Percentiles rank a stretch among this genome's conserved stretches.
Conservation (phyloP, 2,113 vertebrate species). For the Thryonomys swinderianus region DNA sequence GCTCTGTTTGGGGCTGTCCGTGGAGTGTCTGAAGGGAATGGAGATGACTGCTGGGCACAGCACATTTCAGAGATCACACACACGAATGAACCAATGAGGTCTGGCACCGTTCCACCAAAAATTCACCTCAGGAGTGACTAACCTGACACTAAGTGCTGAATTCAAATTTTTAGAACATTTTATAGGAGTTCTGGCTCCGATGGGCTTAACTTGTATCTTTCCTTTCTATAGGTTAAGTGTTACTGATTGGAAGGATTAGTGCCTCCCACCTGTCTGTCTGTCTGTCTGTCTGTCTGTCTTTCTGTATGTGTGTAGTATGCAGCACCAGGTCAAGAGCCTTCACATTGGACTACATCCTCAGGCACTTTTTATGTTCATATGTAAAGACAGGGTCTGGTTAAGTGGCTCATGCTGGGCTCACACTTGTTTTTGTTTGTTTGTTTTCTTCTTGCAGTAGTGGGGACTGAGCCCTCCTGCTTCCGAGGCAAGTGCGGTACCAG, state of each 20-base stretch:
- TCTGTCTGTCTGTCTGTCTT: neutral
- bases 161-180: constrained; percentile 87
- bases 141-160: constrained; percentile 84
- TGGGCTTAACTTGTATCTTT: constrained; percentile 93
- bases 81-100: constrained; percentile 93
- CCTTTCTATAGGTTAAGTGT: constrained; percentile 91
- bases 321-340: neutral
- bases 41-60: constrained; percentile 96
- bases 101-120: constrained; percentile 88
- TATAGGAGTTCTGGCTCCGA: constrained; percentile 91
- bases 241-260: constrained; percentile 89
- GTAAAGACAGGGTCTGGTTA: neutral
- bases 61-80: constrained; percentile 89
- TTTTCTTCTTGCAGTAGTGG: too few relatives aligned
- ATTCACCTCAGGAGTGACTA: constrained; percentile 86
- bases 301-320: neutral
- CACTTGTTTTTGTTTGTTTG: neutral
- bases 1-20: constrained; percentile 96
- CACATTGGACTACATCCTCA: neutral
- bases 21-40: constrained; percentile 97
- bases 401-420: neutral
- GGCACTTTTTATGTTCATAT: neutral
- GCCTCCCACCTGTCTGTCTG: neutral
- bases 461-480: too few relatives aligned
- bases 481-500: too few relatives aligned